Evolutionary conservation across 2,797 vertebrate genomes (phyloP).

Genomic region (Pogonophryne albipinna): DNA sequence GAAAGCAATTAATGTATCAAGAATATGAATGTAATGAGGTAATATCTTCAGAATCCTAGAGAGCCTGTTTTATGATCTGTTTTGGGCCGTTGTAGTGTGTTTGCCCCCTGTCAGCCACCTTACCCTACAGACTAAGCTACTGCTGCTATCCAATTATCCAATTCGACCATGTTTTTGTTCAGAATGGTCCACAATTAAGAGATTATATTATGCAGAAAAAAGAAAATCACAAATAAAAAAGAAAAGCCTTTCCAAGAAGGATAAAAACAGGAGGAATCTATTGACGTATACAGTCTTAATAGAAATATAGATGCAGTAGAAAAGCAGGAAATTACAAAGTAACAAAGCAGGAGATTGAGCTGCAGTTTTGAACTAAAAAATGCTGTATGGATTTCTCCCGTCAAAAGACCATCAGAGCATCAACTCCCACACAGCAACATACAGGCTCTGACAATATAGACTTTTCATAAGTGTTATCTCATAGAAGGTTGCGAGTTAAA

Average conservation of each 20-base stretch:
- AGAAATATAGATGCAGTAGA: no score
- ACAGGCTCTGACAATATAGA: fast-evolving
- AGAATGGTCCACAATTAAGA: background rate
- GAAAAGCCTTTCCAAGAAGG: no score
- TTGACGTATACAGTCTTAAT: no score
- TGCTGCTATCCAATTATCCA: background rate
- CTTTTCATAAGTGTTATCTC: fast-evolving
- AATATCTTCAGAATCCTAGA: no score
- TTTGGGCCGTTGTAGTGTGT: background rate
- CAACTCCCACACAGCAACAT: background rate
- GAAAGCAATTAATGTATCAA: conserved; percentile 24
- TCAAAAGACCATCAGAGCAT: background rate
- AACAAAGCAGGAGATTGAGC: no score
- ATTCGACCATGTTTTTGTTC: background rate
- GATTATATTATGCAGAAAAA: background rate
- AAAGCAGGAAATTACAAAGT: no score
- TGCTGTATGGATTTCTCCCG: no score
- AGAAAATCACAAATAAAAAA: no score
- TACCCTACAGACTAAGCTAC: no score
- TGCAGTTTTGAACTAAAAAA: no score
- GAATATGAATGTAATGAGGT: conserved; percentile 1
- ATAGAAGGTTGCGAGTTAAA: background rate
- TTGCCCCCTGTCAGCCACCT: no score
- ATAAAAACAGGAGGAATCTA: no score
- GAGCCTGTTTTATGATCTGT: conserved; percentile 26